Base-by-base conservation (phyloP, 1,140 invertebrate species). In the Diachasma alloeum region DNA sequence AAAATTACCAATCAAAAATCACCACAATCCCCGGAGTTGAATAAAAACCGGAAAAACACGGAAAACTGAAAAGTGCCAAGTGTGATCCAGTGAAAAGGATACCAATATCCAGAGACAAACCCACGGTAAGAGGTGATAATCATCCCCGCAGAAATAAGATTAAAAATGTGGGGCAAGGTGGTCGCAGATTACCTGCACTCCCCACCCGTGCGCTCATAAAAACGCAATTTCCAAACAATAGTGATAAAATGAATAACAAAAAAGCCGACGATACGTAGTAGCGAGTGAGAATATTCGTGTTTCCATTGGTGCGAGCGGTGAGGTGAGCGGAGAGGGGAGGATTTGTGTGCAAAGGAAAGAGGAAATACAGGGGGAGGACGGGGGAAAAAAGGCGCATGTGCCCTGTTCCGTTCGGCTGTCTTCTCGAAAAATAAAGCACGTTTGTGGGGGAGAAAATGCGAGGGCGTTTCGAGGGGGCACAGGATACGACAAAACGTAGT, bases 261-360 rank as follows among this genome's bases (percentile, higher is more conserved):
- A 6, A 56, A 56, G n/a, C 19, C n/a, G 31, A 31, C 19, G 4
- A 19, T n/a, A 22, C 48, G 48, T 19, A 19, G 48, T 56, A 17
- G n/a, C 15, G 6, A 8, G n/a, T 56, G 48, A 56, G 48, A 63
- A 63, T 63, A 63, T 63, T 24, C 59, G 48, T 56, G 31, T 31
- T 3, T 31, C 31, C 31, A 31, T 31, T 31, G 31, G 31, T 31
- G 31, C 6, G 15, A 19, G n/a, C 19, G n/a, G 15, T 9, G 6
- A 8, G 48, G n/a, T n/a, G 15, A 56, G 19, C 6, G 31, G 26
- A 9, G 36, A 31, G 17, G 24, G 24, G 10, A 31, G 15, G 17
- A 69, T 69, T 69, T 69, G 31, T 69, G 39, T 46, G 39, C 42
- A 4, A 42, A 70, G 68, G 19, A 70, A 70, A 63, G 59, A 63